phyloP scores from a whole-genome alignment of 1,140 invertebrate species.

The Bombus terrestris region DNA sequence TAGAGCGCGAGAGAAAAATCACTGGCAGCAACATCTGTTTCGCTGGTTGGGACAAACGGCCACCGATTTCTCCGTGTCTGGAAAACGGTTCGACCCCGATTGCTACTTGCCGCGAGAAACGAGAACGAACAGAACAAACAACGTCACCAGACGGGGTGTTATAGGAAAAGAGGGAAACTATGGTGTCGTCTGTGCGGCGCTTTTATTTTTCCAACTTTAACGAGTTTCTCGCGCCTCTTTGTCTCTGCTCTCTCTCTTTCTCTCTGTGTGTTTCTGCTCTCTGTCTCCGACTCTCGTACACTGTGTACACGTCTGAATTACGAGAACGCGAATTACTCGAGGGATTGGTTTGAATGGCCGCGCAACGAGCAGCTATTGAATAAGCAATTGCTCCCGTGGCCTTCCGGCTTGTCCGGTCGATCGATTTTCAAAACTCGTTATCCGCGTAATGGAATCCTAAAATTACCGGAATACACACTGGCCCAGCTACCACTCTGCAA shows the following conservation, averaged over 20 bases:
- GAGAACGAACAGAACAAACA: background rate
- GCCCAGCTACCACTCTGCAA: too few relatives aligned
- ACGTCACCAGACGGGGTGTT: background rate
- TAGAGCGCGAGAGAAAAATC: background rate
- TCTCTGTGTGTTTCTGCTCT: too few relatives aligned
- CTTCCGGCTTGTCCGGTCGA: slow-evolving; percentile 10
- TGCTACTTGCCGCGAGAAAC: background rate
- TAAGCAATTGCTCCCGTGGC: slow-evolving; percentile 38
- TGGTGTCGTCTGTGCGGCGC: background rate
- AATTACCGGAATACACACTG: slow-evolving; percentile 8
- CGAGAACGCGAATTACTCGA: slow-evolving; percentile 42
- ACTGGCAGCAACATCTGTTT: background rate
- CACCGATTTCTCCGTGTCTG: slow-evolving; percentile 8
- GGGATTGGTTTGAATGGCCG: slow-evolving; percentile 43
- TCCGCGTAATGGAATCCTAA: slow-evolving; percentile 41
- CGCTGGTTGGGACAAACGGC: background rate
- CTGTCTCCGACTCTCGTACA: too few relatives aligned
- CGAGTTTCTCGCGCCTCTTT: slow-evolving; percentile 17
- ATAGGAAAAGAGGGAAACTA: too few relatives aligned
- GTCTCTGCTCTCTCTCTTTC: too few relatives aligned
- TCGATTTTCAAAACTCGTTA: slow-evolving; percentile 49
- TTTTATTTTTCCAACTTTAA: slow-evolving; percentile 28
- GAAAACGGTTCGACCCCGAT: background rate
- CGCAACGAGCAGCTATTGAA: slow-evolving; percentile 47
- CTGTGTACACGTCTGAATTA: slow-evolving; percentile 13